A percentile compares a stretch with the other conserved stretches of the same genome.
Conservation (phyloP, 2,797 vertebrate genomes). For the Cryptoblepharus egeriae region DNA sequence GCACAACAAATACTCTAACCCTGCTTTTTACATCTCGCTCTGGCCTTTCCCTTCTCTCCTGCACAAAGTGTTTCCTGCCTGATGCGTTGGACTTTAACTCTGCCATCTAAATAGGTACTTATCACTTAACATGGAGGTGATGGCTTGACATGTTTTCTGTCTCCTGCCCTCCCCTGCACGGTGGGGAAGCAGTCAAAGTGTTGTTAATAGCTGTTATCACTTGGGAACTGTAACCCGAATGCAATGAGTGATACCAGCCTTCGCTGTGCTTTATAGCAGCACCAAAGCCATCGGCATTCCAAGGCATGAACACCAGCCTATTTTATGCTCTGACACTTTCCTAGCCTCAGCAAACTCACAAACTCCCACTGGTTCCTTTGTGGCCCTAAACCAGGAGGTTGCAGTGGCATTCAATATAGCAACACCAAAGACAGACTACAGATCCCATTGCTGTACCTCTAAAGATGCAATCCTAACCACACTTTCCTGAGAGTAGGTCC, state of each 20-base stretch:
- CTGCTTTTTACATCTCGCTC: slow-evolving; percentile 69
- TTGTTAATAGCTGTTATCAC: slow-evolving; percentile 81
- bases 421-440: not conserved
- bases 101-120: slow-evolving; percentile 78
- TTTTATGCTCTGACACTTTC: slow-evolving; percentile 57
- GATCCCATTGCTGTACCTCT: not conserved
- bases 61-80: slow-evolving; percentile 70
- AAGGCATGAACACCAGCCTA: not conserved
- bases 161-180: slow-evolving; percentile 70
- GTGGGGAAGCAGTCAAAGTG: slow-evolving; percentile 74
- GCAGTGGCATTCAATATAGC: not conserved
- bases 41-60: slow-evolving; percentile 52
- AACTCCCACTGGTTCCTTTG: slow-evolving; percentile 37
- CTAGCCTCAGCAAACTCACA: slow-evolving; percentile 25
- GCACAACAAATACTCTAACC: slow-evolving; percentile 75
- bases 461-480: not conserved
- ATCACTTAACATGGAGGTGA: slow-evolving; percentile 79
- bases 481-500: too few species aligned
- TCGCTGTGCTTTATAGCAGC: slow-evolving; percentile 58
- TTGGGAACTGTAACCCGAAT: slow-evolving; percentile 75
- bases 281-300: slow-evolving; percentile 43
- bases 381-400: not conserved
- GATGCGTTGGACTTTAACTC: slow-evolving; percentile 76
- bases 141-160: slow-evolving; percentile 76
- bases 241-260: slow-evolving; percentile 71